Percentiles rank a stretch among this genome's conserved stretches.
Conservation (phyloP, 2,888 invertebrate genomes). For the Nycteola revayana region DNA sequence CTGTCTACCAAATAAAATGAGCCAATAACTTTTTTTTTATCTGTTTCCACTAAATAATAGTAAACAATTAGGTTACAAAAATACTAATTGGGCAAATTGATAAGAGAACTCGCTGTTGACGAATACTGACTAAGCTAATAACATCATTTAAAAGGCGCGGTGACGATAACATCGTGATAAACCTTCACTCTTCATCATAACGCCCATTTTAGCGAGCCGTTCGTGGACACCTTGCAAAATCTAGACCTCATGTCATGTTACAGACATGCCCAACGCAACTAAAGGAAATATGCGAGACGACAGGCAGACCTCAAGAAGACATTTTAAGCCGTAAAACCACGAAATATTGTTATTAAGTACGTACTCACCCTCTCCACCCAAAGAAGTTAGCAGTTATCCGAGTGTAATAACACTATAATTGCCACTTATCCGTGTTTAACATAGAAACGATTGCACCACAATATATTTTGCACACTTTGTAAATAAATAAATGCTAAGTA, state of each 20-base stretch:
- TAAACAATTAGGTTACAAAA: no score
- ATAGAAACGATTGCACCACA: constrained; percentile 42
- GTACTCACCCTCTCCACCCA: constrained; percentile 74
- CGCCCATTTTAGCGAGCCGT: constrained; percentile 59
- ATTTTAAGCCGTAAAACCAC: constrained; percentile 39
- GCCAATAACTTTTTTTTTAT: no score
- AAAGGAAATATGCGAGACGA: constrained; percentile 6
- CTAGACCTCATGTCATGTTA: constrained; percentile 2
- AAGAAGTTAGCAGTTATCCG: constrained; percentile 65
- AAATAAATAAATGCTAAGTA: constrained; percentile 47
- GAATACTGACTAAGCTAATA: constrained; percentile 29
- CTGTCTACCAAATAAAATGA: no score
- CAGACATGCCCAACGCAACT: constrained; percentile 2
- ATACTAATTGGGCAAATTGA: constrained; percentile 4
- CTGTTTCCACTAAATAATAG: no score
- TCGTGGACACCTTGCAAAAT: constrained; percentile 12
- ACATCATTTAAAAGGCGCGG: constrained; percentile 34
- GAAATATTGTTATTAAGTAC: constrained; percentile 54
- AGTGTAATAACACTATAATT: constrained; percentile 45
- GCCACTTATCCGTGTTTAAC: constrained; percentile 39
- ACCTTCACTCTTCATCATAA: constrained; percentile 58
- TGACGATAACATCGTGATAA: constrained; percentile 58
- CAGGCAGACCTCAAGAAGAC: constrained; percentile 10
- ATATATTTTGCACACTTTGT: constrained; percentile 45
- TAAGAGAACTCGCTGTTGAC: constrained; percentile 16